These are phyloP conservation scores for Monopterus albus DNA, from an alignment of 2,113 vertebrate genomes.

Conservation along the genomic window DNA sequence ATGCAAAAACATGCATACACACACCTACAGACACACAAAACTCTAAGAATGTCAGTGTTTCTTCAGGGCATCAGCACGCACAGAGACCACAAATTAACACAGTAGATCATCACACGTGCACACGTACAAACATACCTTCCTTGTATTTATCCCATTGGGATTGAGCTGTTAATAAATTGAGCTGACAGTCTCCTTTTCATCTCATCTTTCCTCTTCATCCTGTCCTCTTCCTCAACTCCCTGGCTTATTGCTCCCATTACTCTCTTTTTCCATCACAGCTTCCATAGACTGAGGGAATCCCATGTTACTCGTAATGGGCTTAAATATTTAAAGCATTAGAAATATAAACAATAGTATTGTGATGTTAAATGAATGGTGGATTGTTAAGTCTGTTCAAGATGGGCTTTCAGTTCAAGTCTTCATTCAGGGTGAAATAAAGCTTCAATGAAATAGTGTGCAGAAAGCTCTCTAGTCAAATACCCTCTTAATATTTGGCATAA, in stretches of 20 bases:
- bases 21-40: constrained; percentile 10
- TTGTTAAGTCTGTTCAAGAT: too few species aligned
- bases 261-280: background rate
- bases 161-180: constrained; percentile 68
- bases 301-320: background rate
- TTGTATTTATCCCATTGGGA: constrained; percentile 54
- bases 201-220: constrained; percentile 36
- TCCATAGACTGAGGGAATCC: background rate
- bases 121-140: constrained; percentile 13
- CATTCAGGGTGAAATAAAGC: too few species aligned
- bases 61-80: constrained; percentile 44
- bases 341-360: constrained; percentile 1
- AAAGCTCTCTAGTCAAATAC: too few species aligned
- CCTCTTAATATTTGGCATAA: too few species aligned
- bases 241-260: constrained; percentile 8
- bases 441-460: too few species aligned
- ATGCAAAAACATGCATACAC: too few species aligned
- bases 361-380: constrained; percentile 10
- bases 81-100: constrained; percentile 61
- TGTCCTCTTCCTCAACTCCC: constrained; percentile 37
- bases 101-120: constrained; percentile 53
- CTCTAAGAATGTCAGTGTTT: constrained; percentile 58
- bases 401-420: too few species aligned
- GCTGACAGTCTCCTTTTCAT: constrained; percentile 65
- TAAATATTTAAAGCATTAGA: constrained; percentile 8